Evolutionary conservation across 2,797 vertebrate genomes (phyloP).

Genomic region (Muscicapa comitata): DNA sequence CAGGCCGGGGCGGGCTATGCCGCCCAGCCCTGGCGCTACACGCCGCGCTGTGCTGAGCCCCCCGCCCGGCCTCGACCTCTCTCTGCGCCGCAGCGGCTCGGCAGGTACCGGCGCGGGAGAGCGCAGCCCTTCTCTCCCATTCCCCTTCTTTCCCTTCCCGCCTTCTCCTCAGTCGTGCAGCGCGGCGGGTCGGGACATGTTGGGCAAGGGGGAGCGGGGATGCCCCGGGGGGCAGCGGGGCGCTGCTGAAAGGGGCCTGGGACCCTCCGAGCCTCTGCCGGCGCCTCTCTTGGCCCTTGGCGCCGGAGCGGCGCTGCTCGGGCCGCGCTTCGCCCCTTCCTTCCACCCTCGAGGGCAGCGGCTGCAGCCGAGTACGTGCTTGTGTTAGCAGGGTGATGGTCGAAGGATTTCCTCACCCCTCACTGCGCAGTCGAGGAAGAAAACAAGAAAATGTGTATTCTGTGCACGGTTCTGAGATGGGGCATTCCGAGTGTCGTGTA

Average conservation of each 20-base stretch:
- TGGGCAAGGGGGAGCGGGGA: neutral
- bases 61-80: constrained; percentile 81
- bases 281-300: neutral
- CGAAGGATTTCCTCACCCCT: accelerated
- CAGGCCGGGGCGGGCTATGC: neutral
- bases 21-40: constrained; percentile 12
- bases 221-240: neutral
- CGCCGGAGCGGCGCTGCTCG: accelerated
- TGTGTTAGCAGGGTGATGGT: accelerated
- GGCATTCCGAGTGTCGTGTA: accelerated
- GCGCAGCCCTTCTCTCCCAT: neutral
- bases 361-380: neutral
- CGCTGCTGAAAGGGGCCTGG: neutral
- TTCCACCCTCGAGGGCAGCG: too few relatives aligned
- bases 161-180: neutral
- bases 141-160: neutral
- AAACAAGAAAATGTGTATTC: neutral
- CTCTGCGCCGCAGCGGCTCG: neutral
- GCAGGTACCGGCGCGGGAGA: neutral
- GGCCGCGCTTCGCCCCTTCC: neutral
- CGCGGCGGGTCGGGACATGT: neutral
- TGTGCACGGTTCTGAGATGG: accelerated
- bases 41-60: constrained; percentile 79
- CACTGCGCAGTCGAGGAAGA: accelerated
- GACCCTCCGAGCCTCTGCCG: neutral